Base-by-base conservation (phyloP, 2,888 invertebrate genomes). In the Caradrina clavipalpis region DNA sequence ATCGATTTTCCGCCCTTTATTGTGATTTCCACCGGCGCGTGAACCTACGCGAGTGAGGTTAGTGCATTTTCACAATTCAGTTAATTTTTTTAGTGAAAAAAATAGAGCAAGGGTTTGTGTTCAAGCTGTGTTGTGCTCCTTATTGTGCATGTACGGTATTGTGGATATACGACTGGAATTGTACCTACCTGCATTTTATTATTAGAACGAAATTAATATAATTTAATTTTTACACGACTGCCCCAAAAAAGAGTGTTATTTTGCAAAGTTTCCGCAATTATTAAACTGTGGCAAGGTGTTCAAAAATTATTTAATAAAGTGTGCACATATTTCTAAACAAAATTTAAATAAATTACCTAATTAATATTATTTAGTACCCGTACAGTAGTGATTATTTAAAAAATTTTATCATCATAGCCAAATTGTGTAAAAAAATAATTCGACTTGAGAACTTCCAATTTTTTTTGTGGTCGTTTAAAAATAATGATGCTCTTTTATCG, bases 11-110 rank as follows among this genome's bases (percentile, higher is more conserved):
- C 91, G 89, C 91, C 91, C 90, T 90, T 90, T 71, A 45, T 73
- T 91, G 87, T 88, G 77, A 83, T 90, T 92, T 90, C 87, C 87
- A 90, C 86, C 90, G 91, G 91, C 92, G 92, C 92, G 93, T 86
- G 90, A 88, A 86, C 89, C 88, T 83, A 88, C 93, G 93, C 93
- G 94, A 89, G 93, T 87, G 93, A 93, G 93, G 93, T 94, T 93
- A 92, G 94, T 93, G 92, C 78, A 89, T 87, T 89, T 87, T 87
- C 86, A 85, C 84, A 86, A 86, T 80, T 51, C 69, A 63, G 73
- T 81, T 79, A n/a, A 35, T 71, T 55, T 79, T 74, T 61, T 69
- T 65, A 60, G 81, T 84, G 82, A 78, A 78, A 67, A 76, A 78
- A 78, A 65, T 73, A 64, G 60, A 79, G 70, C 67, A 47, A 76